These are phyloP conservation scores for Oryzias curvinotus DNA, from an alignment of 2,113 vertebrate genomes.

Conservation along the genomic window DNA sequence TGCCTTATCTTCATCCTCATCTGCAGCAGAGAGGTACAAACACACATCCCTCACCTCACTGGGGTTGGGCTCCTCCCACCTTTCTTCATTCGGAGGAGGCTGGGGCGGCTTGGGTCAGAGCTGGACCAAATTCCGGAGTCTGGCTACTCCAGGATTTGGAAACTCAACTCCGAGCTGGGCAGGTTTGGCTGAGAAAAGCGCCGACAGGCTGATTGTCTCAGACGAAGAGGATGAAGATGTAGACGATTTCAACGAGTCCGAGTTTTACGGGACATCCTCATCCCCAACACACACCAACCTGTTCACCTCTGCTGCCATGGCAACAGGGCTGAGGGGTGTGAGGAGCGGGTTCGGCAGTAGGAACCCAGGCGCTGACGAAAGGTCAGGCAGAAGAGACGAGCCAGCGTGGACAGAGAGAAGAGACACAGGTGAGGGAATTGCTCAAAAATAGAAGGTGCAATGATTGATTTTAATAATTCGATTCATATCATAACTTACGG, in stretches of 20 bases:
- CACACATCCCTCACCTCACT: conserved; percentile 65
- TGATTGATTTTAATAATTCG: conserved; percentile 23
- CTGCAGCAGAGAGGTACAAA: conserved; percentile 63
- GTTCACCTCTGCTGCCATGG: conserved; percentile 85
- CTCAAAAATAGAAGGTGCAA: too few relatives aligned
- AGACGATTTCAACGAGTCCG: conserved; percentile 47
- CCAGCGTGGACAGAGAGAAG: conserved; percentile 79
- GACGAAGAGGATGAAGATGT: conserved; percentile 66
- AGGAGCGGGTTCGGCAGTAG: conserved; percentile 39
- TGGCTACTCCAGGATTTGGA: conserved; percentile 48
- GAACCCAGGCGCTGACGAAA: conserved; percentile 61
- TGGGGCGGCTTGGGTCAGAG: conserved; percentile 65
- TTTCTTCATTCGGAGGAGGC: conserved; percentile 72
- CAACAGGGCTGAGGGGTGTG: conserved; percentile 62
- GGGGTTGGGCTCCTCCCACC: conserved; percentile 70
- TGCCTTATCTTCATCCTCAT: conserved; percentile 30
- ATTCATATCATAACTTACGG: neutral
- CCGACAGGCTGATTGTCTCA: conserved; percentile 26
- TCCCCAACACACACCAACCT: conserved; percentile 86
- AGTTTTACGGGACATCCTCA: conserved; percentile 39
- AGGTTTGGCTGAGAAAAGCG: conserved; percentile 26
- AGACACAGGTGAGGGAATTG: conserved; percentile 82
- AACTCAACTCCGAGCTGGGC: conserved; percentile 51
- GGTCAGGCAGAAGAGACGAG: conserved; percentile 79
- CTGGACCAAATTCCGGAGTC: conserved; percentile 53